Evolutionary conservation across 2,113 vertebrate genomes (phyloP).

Genomic region (Nycticebus coucang): DNA sequence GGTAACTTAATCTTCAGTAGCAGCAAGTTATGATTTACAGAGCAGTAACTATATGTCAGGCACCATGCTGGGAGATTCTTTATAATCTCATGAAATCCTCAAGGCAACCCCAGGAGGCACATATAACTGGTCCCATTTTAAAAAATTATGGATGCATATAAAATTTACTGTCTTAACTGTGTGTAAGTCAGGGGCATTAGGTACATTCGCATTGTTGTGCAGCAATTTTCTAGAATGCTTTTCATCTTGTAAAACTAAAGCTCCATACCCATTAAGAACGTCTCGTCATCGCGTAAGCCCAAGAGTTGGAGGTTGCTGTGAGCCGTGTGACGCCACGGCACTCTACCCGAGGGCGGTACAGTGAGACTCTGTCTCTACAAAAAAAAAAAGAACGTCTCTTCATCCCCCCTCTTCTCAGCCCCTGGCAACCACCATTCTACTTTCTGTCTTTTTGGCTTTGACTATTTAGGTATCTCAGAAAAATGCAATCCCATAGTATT

Average conservation of each 20-base stretch:
- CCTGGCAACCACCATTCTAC: neutral
- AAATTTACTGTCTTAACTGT: neutral
- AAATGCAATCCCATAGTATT: neutral
- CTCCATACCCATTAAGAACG: neutral
- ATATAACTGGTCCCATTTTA: too few relatives aligned
- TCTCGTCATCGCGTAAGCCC: too few relatives aligned
- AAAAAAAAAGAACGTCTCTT: too few relatives aligned
- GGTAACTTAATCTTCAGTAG: neutral
- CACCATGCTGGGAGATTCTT: neutral
- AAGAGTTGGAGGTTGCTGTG: too few relatives aligned
- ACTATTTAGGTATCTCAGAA: fast-evolving
- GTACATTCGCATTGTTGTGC: too few relatives aligned
- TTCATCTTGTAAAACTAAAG: neutral
- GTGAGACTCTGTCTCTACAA: too few relatives aligned
- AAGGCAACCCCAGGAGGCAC: neutral
- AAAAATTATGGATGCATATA: neutral
- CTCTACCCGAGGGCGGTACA: too few relatives aligned
- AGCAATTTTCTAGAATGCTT: neutral
- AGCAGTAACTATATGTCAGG: neutral
- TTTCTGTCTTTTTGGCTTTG: neutral
- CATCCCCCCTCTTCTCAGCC: fast-evolving
- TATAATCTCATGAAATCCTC: neutral
- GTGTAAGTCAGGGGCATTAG: neutral
- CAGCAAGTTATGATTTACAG: neutral
- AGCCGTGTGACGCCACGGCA: too few relatives aligned